Conservation (phyloP, 2,797 vertebrate species). For the Malacoraja senta region DNA sequence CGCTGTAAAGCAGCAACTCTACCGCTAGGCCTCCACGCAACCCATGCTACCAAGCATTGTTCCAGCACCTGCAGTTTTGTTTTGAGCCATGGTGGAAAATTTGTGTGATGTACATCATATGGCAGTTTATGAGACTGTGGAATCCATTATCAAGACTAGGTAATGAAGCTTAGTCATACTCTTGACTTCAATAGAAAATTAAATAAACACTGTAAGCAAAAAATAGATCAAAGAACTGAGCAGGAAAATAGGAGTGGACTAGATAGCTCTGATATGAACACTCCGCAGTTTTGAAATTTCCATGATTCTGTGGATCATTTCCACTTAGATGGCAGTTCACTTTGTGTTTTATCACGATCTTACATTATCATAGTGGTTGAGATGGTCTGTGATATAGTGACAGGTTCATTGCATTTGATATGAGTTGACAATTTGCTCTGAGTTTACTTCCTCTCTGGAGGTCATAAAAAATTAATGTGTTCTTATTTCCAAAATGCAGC, state of each 20-base stretch:
- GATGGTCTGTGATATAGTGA: not conserved
- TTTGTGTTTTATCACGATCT: not conserved
- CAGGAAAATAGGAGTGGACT: not conserved
- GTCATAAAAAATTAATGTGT: not conserved
- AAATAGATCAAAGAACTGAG: not conserved
- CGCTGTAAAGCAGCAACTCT: too few relatives aligned
- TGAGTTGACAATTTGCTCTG: not conserved
- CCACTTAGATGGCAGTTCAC: not conserved
- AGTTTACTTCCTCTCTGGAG: not conserved
- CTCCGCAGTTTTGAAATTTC: not conserved
- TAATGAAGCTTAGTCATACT: not conserved
- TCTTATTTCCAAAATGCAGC: not conserved
- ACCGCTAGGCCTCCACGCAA: too few relatives aligned
- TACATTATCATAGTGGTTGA: not conserved
- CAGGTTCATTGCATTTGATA: not conserved
- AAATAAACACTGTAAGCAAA: not conserved
- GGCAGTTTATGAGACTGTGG: not conserved
- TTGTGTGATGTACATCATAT: not conserved
- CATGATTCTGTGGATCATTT: not conserved
- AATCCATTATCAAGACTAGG: not conserved
- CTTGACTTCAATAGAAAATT: not conserved
- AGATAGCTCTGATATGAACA: not conserved
- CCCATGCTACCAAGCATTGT: too few relatives aligned
- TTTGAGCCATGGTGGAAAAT: too few relatives aligned
- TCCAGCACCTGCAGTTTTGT: too few relatives aligned